Percentiles rank a stretch among this genome's conserved stretches.
Evolutionary conservation across 2,113 vertebrate genomes (phyloP).

Genomic region (Pteropus alecto): DNA sequence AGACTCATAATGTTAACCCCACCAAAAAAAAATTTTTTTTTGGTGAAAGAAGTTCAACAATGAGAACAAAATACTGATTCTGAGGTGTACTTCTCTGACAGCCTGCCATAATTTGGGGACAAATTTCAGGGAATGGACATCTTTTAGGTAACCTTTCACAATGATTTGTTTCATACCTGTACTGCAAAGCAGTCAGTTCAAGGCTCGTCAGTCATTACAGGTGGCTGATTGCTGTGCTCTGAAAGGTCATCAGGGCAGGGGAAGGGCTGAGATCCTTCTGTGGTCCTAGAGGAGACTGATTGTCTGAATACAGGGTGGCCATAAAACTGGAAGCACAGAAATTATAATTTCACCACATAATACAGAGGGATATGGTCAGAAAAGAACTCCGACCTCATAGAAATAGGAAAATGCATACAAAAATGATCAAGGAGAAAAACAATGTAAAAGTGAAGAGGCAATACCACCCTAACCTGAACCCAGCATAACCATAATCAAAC

Average conservation of each 20-base stretch:
- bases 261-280: neutral
- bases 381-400: neutral
- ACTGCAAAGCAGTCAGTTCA: neutral
- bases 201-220: neutral
- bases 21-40: neutral
- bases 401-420: neutral
- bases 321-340: neutral
- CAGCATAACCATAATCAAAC: neutral
- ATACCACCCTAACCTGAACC: neutral
- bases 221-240: neutral
- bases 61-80: neutral
- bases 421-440: neutral
- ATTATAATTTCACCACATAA: neutral
- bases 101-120: neutral
- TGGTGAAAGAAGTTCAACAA: neutral
- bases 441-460: neutral
- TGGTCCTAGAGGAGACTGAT: neutral
- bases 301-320: neutral
- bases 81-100: neutral
- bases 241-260: neutral
- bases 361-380: neutral
- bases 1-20: neutral
- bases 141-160: neutral
- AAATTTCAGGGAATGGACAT: neutral
- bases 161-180: neutral